phyloP scores from a whole-genome alignment of 2,797 vertebrate species.

The Acanthopagrus latus region DNA sequence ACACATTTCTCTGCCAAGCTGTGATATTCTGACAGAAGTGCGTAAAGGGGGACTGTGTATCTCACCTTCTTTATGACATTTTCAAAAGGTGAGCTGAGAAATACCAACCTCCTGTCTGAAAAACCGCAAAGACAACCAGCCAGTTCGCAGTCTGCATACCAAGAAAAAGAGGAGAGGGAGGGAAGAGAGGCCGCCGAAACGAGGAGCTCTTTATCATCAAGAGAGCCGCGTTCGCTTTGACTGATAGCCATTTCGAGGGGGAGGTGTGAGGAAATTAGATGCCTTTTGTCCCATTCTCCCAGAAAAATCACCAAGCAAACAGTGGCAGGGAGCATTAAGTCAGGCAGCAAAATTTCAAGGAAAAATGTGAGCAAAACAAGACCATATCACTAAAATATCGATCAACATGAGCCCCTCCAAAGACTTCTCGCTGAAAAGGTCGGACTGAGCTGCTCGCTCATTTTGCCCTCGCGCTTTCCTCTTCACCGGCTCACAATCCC shows the following conservation, averaged over 20 bases:
- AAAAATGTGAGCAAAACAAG: slow-evolving; percentile 61
- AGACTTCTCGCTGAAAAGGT: slow-evolving; percentile 50
- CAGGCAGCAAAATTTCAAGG: slow-evolving; percentile 43
- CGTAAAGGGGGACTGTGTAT: slow-evolving; percentile 39
- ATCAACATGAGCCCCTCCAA: slow-evolving; percentile 54
- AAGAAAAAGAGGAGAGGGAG: slow-evolving; percentile 43
- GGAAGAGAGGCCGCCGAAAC: slow-evolving; percentile 38
- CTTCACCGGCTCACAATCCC: slow-evolving; percentile 9
- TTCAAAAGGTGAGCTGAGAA: slow-evolving; percentile 69
- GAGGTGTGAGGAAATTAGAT: slow-evolving; percentile 58
- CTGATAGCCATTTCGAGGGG: slow-evolving; percentile 62
- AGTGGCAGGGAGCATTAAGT: slow-evolving; percentile 44
- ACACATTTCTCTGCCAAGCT: slow-evolving; percentile 34
- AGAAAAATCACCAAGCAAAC: slow-evolving; percentile 55
- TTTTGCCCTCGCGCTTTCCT: slow-evolving; percentile 22
- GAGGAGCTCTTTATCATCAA: slow-evolving; percentile 59
- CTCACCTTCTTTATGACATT: slow-evolving; percentile 66
- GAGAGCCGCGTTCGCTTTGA: slow-evolving; percentile 60
- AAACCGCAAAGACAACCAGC: slow-evolving; percentile 57
- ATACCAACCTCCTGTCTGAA: slow-evolving; percentile 62
- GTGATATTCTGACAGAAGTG: slow-evolving; percentile 55
- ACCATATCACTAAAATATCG: slow-evolving; percentile 64
- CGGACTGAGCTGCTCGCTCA: slow-evolving; percentile 21
- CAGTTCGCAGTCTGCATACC: slow-evolving; percentile 60
- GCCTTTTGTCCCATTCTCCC: slow-evolving; percentile 54